phyloP scores from a whole-genome alignment of 2,797 vertebrate species.

The Oceanodroma leucorhoa region DNA sequence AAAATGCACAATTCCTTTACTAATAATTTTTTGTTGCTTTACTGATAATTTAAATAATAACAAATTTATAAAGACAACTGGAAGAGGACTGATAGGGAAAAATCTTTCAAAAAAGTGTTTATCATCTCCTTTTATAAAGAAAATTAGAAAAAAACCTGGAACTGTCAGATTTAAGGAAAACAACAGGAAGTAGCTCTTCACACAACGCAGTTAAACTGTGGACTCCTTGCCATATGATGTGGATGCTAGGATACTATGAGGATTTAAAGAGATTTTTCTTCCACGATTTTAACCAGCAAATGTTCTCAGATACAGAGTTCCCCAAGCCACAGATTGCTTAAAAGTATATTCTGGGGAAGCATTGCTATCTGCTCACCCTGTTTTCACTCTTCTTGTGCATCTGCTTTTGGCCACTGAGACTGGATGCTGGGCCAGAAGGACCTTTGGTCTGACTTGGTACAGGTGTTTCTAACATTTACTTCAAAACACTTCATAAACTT shows the following conservation, averaged over 20 bases:
- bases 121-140: not conserved
- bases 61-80: constrained; percentile 4
- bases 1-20: constrained; percentile 17
- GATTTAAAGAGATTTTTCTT: not conserved
- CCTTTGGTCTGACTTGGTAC: constrained; percentile 38
- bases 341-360: not conserved
- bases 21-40: constrained; percentile 6
- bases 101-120: not conserved
- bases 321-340: not conserved
- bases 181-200: not conserved
- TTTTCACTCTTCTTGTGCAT: not conserved
- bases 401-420: constrained; percentile 20
- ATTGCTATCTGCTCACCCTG: not conserved
- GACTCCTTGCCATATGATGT: not conserved
- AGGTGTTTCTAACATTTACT: not conserved
- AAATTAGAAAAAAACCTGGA: not conserved
- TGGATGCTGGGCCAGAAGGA: constrained; percentile 12
- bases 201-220: not conserved
- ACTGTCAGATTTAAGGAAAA: not conserved
- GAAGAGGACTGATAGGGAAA: not conserved
- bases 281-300: not conserved
- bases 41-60: constrained; percentile 19
- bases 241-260: not conserved
- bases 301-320: not conserved
- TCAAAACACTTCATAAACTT: constrained; percentile 5